Percentiles rank a stretch among this genome's conserved stretches.
These are phyloP conservation scores for Bos taurus DNA, from an alignment of 2,113 vertebrate species.

Conservation along the genomic window DNA sequence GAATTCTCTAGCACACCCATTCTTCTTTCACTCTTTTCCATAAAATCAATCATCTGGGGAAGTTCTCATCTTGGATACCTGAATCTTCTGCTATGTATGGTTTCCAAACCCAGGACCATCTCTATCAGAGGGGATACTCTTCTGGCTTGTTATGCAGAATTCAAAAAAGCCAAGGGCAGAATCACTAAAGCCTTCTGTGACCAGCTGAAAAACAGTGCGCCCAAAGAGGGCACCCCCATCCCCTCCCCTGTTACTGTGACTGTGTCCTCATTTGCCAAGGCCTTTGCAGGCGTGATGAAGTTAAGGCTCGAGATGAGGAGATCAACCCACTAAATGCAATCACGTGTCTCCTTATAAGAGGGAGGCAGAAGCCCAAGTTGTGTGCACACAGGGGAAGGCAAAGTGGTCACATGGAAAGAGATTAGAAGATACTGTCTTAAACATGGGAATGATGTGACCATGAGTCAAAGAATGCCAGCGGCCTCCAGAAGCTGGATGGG, in stretches of 20 bases:
- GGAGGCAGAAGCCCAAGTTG: background rate
- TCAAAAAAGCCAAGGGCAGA: background rate
- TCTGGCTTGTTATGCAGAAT: background rate
- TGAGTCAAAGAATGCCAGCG: background rate
- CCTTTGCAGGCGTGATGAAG: background rate
- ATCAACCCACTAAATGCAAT: background rate
- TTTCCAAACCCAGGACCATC: background rate
- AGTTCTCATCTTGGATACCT: background rate
- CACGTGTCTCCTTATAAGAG: background rate
- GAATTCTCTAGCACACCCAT: background rate
- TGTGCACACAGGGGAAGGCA: background rate
- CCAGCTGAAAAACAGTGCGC: background rate
- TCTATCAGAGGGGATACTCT: background rate
- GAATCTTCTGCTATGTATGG: background rate
- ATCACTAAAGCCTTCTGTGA: background rate
- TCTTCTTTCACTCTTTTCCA: background rate
- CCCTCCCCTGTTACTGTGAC: background rate
- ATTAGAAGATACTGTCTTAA: background rate
- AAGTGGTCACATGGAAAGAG: background rate
- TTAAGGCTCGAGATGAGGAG: background rate
- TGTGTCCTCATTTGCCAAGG: background rate
- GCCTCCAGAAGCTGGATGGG: background rate
- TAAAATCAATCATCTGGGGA: background rate
- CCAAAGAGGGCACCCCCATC: background rate
- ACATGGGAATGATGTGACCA: background rate